Evolutionary conservation across 1,140 invertebrate genomes (phyloP).

Genomic region (Pseudomyrmex cubaensis): DNA sequence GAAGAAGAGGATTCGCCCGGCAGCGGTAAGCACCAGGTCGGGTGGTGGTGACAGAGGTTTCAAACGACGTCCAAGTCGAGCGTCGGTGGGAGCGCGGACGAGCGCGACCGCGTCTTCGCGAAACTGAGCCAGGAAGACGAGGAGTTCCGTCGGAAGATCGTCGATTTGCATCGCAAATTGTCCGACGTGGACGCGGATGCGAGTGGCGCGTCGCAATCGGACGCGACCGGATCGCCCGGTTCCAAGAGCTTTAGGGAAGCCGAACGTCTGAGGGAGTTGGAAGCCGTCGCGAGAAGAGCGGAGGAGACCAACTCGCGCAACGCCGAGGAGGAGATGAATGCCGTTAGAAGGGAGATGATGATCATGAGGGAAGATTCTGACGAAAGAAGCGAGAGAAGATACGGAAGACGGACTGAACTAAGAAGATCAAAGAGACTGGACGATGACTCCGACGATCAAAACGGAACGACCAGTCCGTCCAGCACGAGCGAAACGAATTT

Average conservation of each 20-base stretch:
- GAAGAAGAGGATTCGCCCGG: slow-evolving; percentile 83
- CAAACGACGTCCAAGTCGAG: slow-evolving; percentile 73
- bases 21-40: slow-evolving; percentile 80
- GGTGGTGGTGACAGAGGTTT: slow-evolving; percentile 85
- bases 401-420: slow-evolving; percentile 69
- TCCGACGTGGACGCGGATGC: slow-evolving; percentile 78
- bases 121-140: slow-evolving; percentile 81
- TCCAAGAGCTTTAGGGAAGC: slow-evolving; percentile 54
- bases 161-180: slow-evolving; percentile 81
- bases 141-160: slow-evolving; percentile 82
- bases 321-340: slow-evolving; percentile 63
- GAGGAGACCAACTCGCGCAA: slow-evolving; percentile 75
- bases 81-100: slow-evolving; percentile 64
- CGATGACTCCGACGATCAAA: slow-evolving; percentile 69
- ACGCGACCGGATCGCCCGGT: neutral
- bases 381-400: slow-evolving; percentile 45
- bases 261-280: slow-evolving; percentile 73
- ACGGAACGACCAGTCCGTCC: slow-evolving; percentile 43
- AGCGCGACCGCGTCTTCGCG: slow-evolving; percentile 78
- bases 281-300: slow-evolving; percentile 73
- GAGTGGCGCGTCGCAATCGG: neutral
- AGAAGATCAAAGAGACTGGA: slow-evolving; percentile 72
- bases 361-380: slow-evolving; percentile 32
- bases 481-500: slow-evolving; percentile 75
- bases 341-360: slow-evolving; percentile 47